These are phyloP conservation scores for Larimichthys polyactis DNA, from an alignment of 2,113 vertebrate species.

Conservation along the genomic window DNA sequence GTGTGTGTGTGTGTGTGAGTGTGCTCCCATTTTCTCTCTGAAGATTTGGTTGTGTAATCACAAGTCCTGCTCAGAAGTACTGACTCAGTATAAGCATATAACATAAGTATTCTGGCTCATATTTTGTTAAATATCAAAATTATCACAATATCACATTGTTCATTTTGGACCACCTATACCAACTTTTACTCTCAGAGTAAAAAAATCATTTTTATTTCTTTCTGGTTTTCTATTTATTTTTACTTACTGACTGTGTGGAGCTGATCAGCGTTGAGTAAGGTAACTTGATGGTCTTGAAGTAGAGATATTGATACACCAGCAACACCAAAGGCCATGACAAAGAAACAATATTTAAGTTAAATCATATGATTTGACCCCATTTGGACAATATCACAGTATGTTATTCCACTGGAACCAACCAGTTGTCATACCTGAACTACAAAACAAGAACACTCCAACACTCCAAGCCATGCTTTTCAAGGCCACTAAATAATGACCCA, in stretches of 20 bases:
- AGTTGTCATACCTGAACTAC: too few species aligned
- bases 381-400: too few species aligned
- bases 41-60: constrained; percentile 21
- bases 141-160: background rate
- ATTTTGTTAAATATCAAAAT: constrained; percentile 8
- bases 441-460: too few species aligned
- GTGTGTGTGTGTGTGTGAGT: background rate
- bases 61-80: constrained; percentile 17
- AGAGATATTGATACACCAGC: background rate
- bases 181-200: background rate
- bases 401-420: too few species aligned
- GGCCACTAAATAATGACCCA: too few species aligned
- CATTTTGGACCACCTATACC: background rate
- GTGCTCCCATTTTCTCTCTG: constrained; percentile 10
- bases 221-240: background rate
- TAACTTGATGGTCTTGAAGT: background rate
- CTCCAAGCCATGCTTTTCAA: too few species aligned
- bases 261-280: background rate
- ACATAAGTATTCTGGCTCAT: background rate
- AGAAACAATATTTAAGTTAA: background rate
- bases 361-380: background rate
- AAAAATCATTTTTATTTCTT: background rate
- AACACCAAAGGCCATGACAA: background rate
- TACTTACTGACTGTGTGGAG: background rate
- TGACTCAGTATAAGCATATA: background rate